Base-by-base conservation (phyloP, 1,140 invertebrate species). In the Cherax destructor region DNA sequence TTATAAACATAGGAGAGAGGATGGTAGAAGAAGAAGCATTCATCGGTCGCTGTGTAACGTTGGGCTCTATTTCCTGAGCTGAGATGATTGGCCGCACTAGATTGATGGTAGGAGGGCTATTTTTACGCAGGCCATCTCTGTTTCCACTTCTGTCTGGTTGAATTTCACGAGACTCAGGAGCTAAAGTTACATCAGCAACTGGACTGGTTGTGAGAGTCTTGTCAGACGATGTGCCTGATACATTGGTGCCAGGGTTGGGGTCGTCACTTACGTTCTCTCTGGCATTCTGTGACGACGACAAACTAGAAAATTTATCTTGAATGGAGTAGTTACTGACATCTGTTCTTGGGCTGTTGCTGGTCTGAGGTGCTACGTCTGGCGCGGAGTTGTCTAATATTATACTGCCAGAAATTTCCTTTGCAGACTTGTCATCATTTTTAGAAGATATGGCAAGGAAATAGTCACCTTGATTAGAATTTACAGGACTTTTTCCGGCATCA, bases 1-100 rank as follows among this genome's bases (percentile, higher is more conserved):
- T 89, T 24, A 89, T 88, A 49, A 85, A 85, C 13, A 89, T 86
- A 49, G 91, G 86, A 41, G 91, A 83, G 18, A 81, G 74, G 47
- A 65, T 59, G 1, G 91, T 86, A 7, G 86, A 69, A 1, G 85
- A 86, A 4, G 91, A 59, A n/a, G 72, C 49, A 13, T 65, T 30
- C 10, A 74, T 16, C 4, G 83, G 83, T 13, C 83, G 83, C 6
- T 50, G 6, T 50, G 24, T 4, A 10, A 47, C 47, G 69, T 74
- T 85, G 3, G 69, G 11, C 13, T 69, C n/a, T 13, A 24, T 21
- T 11, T 65, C 24, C 4, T 47, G 7, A 16, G 41, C 24, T 47
- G 21, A 18, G 24, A 50, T 65, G 10, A 49, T 30, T 3, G 65
- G 65, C 5, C 59, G 9, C 3, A 76, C 69, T 41, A 85, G 41